A percentile compares a stretch with the other conserved stretches of the same genome.
Conservation (phyloP, 2,797 vertebrate genomes). For the Rhodeus uyekii region DNA sequence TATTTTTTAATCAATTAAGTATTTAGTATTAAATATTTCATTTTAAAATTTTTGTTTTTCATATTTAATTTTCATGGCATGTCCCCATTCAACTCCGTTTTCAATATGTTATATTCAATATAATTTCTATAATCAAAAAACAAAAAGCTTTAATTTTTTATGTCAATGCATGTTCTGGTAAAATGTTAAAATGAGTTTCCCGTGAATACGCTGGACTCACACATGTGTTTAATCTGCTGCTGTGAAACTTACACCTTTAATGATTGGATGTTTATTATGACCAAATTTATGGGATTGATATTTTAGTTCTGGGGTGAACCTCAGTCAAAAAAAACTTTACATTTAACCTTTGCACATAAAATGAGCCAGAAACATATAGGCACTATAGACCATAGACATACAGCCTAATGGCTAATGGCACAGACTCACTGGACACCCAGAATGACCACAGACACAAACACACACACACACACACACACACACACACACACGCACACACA, state of each 20-base stretch:
- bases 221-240: not conserved
- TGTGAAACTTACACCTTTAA: not conserved
- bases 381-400: no score
- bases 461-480: not conserved
- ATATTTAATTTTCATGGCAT: no score
- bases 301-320: not conserved
- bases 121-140: no score
- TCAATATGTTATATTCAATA: no score
- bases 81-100: no score
- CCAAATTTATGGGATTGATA: not conserved
- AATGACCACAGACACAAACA: conserved; percentile 6
- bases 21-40: no score
- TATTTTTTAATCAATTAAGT: no score
- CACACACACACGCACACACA: not conserved
- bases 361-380: not conserved
- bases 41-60: no score
- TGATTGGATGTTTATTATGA: not conserved
- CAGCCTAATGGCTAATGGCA: no score
- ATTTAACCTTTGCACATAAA: conserved; percentile 12
- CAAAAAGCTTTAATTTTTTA: no score
- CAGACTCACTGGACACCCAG: not conserved
- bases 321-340: no score
- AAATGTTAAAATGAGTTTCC: not conserved
- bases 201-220: no score
- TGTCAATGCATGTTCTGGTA: not conserved